Conservation (phyloP, 2,888 invertebrate species). For the Euplagia quadripunctaria region DNA sequence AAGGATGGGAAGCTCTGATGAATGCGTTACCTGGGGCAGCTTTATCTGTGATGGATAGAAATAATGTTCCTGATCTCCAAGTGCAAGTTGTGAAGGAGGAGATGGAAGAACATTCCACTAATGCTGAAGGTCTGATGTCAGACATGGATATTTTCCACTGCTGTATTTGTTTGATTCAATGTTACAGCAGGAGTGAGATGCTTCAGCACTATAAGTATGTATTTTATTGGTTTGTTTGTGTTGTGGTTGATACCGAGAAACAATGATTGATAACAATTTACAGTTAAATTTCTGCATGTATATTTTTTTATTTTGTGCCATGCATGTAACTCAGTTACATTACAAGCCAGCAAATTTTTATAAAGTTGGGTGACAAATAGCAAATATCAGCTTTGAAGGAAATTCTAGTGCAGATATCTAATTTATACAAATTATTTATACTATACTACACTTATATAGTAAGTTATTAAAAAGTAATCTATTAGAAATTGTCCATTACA, state of each 20-base stretch:
- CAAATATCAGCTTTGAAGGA: too few relatives aligned
- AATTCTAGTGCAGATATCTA: too few relatives aligned
- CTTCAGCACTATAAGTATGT: conserved; percentile 78
- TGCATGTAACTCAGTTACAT: too few relatives aligned
- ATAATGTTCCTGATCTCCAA: conserved; percentile 25
- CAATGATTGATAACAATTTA: too few relatives aligned
- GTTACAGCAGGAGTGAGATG: conserved; percentile 63
- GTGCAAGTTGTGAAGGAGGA: conserved; percentile 44
- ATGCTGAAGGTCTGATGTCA: conserved; percentile 27
- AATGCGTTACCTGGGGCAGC: conserved; percentile 54
- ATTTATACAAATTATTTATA: too few relatives aligned
- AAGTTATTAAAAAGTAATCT: too few relatives aligned
- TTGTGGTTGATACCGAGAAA: not conserved
- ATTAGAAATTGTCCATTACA: too few relatives aligned
- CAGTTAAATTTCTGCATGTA: too few relatives aligned
- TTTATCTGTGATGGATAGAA: conserved; percentile 48
- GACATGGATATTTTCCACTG: conserved; percentile 66
- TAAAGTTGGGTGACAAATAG: too few relatives aligned
- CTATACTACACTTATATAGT: too few relatives aligned
- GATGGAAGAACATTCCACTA: conserved; percentile 48
- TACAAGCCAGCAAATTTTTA: too few relatives aligned
- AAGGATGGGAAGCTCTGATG: conserved; percentile 60
- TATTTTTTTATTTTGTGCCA: too few relatives aligned
- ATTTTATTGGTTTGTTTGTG: not conserved
- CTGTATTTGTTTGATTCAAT: conserved; percentile 76